Evolutionary conservation across 2,888 invertebrate species (phyloP), one percentile per base, ranked within the genome.

Genomic region (Eretmocerus hayati): DNA sequence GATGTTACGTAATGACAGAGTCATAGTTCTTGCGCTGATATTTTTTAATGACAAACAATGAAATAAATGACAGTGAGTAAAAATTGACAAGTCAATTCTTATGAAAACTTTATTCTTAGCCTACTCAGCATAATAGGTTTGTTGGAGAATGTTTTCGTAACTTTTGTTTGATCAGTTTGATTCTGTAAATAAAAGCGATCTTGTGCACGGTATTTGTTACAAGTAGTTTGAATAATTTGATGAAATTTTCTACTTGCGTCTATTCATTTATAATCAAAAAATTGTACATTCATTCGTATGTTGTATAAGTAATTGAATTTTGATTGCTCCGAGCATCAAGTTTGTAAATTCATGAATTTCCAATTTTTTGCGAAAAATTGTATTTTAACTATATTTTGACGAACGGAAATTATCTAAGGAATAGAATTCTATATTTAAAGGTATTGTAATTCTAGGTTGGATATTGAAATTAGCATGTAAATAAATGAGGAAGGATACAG

Each of bases 51-150:
- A 53, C 45, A 15, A 50, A 45, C n/a, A n/a, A n/a, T n/a, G n/a
- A 48, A 49, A 50, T 53, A 50, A 53, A 53, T 42, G 39, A 53
- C 23, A 53, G 44, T 50, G 48, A 53, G 50, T 53, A 50, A 47
- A 53, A 48, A 5, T 45, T 53, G 9, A 35, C 32, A 46, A 48
- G 36, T 53, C 44, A 48, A 45, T 50, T 50, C 47, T 50, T n/a
- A 46, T n/a, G n/a, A n/a, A n/a, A 46, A 41, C 46, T 32, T 44
- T 37, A 42, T 31, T 46, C 37, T 42, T 44, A 48, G 50, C 50
- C 53, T 41, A 39, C 26, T 37, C 35, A 47, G 42, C 43, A 50
- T 43, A 42, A 44, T 53, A 44, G 38, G 45, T 45, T 48, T 44
- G 48, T 42, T 40, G 22, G 31, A 42, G 39, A 39, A 47, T 45